Conservation (phyloP, 2,888 invertebrate species). For the Hyposoter dolosus region DNA sequence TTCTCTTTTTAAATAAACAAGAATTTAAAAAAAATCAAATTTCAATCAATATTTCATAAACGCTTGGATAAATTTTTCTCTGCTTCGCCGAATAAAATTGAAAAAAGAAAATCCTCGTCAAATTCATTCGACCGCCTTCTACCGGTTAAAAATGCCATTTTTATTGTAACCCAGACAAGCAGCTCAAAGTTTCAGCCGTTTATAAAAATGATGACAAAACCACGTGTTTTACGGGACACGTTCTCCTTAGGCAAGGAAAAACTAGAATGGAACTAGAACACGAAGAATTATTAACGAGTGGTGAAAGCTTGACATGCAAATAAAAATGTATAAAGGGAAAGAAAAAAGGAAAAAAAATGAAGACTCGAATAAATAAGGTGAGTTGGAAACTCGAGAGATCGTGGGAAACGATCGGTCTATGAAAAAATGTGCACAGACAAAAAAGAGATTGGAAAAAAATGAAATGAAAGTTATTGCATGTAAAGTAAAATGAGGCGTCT, state of each 20-base stretch:
- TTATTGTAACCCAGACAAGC: background rate
- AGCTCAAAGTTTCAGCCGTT: background rate
- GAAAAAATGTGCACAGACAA: background rate
- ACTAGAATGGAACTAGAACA: constrained; percentile 26
- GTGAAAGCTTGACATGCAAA: constrained; percentile 51
- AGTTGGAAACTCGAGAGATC: constrained; percentile 46
- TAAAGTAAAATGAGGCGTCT: constrained; percentile 30
- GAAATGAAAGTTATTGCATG: constrained; percentile 36
- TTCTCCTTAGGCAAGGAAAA: background rate
- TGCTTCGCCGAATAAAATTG: no score
- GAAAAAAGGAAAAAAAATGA: constrained; percentile 19
- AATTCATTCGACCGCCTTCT: no score
- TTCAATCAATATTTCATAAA: no score
- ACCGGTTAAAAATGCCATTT: background rate
- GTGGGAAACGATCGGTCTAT: constrained; percentile 48
- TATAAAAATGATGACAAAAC: background rate
- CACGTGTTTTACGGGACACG: background rate
- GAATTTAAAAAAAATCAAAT: background rate
- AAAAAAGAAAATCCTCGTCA: no score
- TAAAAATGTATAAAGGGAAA: constrained; percentile 15
- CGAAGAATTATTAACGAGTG: constrained; percentile 57
- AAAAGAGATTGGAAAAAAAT: constrained; percentile 2
- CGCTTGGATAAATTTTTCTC: no score
- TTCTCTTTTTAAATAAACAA: background rate
- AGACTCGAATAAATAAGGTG: constrained; percentile 31